Evolutionary conservation across 1,140 invertebrate species (phyloP).

Genomic region (Steinernema khuongi): DNA sequence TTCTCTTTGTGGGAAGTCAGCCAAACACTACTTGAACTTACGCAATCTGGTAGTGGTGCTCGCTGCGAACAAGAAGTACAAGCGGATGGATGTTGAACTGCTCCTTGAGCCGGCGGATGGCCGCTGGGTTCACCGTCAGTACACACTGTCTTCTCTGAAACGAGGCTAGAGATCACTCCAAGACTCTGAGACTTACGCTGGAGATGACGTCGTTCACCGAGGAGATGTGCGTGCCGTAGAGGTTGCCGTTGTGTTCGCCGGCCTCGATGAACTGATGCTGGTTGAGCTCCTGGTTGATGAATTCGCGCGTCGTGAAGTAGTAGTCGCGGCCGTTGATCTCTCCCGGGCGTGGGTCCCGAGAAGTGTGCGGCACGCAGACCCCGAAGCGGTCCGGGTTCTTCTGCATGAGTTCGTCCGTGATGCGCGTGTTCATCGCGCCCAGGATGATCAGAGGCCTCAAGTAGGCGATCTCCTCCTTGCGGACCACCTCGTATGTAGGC

Average conservation of each 20-base stretch:
- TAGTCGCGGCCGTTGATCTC: conserved; percentile 98
- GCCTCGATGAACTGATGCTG: conserved; percentile 99
- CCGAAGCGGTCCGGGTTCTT: conserved; percentile 97
- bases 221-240: conserved; percentile 95
- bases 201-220: conserved; percentile 92
- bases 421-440: conserved; percentile 92
- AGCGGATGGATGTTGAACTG: conserved; percentile 93
- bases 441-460: conserved; percentile 89
- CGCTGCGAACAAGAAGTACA: conserved; percentile 93
- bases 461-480: conserved; percentile 59
- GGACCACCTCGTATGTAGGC: neutral
- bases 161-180: neutral
- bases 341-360: conserved; percentile 83
- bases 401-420: conserved; percentile 96
- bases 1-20: conserved; percentile 3
- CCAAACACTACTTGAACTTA: too few relatives aligned
- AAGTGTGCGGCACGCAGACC: conserved; percentile 98
- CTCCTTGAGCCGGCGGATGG: conserved; percentile 88
- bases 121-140: conserved; percentile 96
- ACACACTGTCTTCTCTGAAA: conserved; percentile 94
- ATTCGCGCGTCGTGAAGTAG: conserved; percentile 93
- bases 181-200: neutral
- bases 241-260: conserved; percentile 97
- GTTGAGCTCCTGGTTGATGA: conserved; percentile 98
- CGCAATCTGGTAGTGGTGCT: conserved; percentile 48